Base-by-base conservation (phyloP, 92 coral and sea anemone species). In the Bergia puertoricense region DNA sequence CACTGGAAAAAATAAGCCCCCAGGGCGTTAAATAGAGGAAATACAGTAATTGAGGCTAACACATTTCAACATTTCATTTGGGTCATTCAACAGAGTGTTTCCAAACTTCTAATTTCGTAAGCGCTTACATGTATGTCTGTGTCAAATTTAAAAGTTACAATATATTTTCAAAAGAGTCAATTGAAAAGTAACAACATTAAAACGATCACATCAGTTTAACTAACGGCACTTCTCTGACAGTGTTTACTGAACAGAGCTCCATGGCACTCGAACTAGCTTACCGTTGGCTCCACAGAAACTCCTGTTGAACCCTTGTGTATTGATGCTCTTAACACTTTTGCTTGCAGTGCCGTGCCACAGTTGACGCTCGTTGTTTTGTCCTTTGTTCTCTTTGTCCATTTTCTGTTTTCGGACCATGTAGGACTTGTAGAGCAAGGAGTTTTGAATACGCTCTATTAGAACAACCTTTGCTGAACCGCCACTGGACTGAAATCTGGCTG, bases 321-420 rank as follows among this genome's bases (percentile, higher is more conserved):
- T 69, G 39, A 69, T 69, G 8, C 16, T 69, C 74, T 69, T 69
- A 8, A 69, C 37, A 11, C 20, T 69, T 1, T 69, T 8, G 39
- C 74, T 69, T 7, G 74, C 74, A 20, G 74, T 69, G 20, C 74
- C 74, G 74, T 69, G 74, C 74, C 74, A 69, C 74, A 69, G 9
- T 69, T 69, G 8, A 0, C 37, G 39, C 74, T 69, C 74, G 74
- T 69, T 69, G 74, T 69, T 69, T 2, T 22, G 40, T 36, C 38
- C 74, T 20, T 3, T n/a, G 38, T 69, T 69, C 37, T 20, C 74
- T 22, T 69, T 56, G 65, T 56, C 65, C 65, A 56, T 56, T 56
- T 8, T 56, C 65, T 56, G 65, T 56, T 56, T 56, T 22, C 74
- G 10, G 5, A 69, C 74, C 36, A 69, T 69, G 16, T 69, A 69